Evolutionary conservation across 2,797 vertebrate genomes (phyloP).

Genomic region (Cichlasoma orientale): DNA sequence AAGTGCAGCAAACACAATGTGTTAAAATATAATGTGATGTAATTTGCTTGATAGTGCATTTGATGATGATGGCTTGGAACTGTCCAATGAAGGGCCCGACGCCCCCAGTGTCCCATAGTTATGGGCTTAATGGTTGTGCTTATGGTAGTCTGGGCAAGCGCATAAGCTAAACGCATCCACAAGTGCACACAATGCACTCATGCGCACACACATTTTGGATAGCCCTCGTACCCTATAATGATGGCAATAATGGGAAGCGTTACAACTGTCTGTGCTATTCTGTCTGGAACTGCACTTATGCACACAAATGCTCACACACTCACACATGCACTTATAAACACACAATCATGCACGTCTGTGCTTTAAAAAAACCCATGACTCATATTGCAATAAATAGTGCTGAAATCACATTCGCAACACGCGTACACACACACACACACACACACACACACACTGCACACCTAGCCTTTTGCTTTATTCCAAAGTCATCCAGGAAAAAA

Average conservation of each 20-base stretch:
- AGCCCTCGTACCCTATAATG: conserved; percentile 52
- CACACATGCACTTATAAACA: background rate
- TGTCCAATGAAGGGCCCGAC: conserved; percentile 47
- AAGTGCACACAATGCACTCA: conserved; percentile 13
- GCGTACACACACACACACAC: background rate
- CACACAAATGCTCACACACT: conserved; percentile 17
- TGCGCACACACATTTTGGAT: conserved; percentile 32
- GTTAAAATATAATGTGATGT: conserved; percentile 52
- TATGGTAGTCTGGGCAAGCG: conserved; percentile 45
- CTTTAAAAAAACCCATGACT: background rate
- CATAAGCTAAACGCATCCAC: conserved; percentile 31
- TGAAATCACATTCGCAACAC: conserved; percentile 5
- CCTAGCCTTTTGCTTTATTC: conserved; percentile 39
- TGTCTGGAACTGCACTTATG: conserved; percentile 51
- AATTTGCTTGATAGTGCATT: conserved; percentile 57
- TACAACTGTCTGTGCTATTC: conserved; percentile 50
- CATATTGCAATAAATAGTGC: conserved; percentile 1
- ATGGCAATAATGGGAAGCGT: conserved; percentile 55
- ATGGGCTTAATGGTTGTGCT: conserved; percentile 52
- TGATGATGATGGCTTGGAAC: conserved; percentile 48
- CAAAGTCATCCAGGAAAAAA: conserved; percentile 50
- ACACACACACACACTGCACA: background rate
- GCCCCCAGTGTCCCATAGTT: conserved; percentile 41
- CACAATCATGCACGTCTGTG: conserved; percentile 16
- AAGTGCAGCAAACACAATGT: conserved; percentile 33